phyloP scores from a whole-genome alignment of 2,113 vertebrate genomes.

The Sapajus apella region DNA sequence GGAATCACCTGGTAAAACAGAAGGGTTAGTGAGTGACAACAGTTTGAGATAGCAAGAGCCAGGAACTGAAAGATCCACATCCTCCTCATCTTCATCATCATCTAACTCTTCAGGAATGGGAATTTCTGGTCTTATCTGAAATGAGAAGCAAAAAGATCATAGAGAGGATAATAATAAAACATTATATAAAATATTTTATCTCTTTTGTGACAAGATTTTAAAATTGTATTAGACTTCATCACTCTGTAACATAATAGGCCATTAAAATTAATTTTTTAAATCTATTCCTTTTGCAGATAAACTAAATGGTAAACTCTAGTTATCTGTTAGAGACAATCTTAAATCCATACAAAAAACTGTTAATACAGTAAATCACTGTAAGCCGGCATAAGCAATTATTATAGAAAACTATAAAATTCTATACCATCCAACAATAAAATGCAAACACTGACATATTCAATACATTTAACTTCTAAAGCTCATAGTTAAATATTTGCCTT shows the following conservation, averaged over 20 bases:
- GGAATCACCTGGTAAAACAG: conserved; percentile 89
- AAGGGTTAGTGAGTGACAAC: conserved; percentile 83
- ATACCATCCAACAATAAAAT: background rate
- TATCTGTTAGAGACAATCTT: background rate
- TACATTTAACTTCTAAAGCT: background rate
- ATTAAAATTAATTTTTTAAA: background rate
- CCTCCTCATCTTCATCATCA: conserved; percentile 84
- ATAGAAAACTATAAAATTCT: conserved; percentile 55
- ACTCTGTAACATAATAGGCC: background rate
- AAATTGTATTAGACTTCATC: background rate
- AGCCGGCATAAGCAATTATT: background rate
- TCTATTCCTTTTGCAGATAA: background rate
- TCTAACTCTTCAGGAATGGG: conserved; percentile 79
- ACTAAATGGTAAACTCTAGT: conserved; percentile 27
- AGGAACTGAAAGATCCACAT: conserved; percentile 88
- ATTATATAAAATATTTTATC: background rate
- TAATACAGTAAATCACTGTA: conserved; percentile 11
- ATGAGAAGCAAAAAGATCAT: background rate
- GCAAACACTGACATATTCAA: conserved; percentile 22
- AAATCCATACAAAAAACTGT: conserved; percentile 16
- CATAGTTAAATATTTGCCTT: conserved; percentile 47
- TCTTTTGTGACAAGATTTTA: background rate
- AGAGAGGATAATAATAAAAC: background rate
- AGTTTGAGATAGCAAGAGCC: conserved; percentile 94
- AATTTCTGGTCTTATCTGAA: conserved; percentile 87